Percentiles rank a stretch among this genome's conserved stretches.
Conservation (phyloP, 2,888 invertebrate genomes). For the Acrobasis suavella region DNA sequence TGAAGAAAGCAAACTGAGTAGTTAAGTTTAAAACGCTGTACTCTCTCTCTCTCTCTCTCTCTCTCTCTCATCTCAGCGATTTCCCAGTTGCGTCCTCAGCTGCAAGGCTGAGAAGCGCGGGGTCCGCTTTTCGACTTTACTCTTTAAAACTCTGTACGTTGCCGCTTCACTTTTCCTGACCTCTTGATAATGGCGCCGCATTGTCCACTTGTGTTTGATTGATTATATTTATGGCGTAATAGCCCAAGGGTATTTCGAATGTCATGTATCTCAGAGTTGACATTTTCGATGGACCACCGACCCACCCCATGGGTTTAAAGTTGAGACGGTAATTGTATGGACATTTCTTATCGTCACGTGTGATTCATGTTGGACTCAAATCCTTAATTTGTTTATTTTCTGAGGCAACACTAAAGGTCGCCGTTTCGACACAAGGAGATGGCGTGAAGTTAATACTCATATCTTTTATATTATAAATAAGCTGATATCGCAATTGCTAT, state of each 20-base stretch:
- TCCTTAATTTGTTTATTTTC: constrained; percentile 25
- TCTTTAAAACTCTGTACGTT: too few relatives aligned
- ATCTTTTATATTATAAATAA: constrained; percentile 1
- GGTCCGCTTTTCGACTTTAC: too few relatives aligned
- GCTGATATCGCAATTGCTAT: constrained; percentile 1
- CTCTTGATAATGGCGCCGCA: constrained; percentile 26
- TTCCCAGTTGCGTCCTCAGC: too few relatives aligned
- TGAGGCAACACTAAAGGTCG: constrained; percentile 29
- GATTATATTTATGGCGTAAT: constrained; percentile 18
- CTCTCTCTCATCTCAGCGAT: too few relatives aligned
- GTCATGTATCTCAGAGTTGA: constrained; percentile 24
- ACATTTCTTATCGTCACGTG: constrained; percentile 28
- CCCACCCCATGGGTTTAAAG: constrained; percentile 31
- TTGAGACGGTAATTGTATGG: constrained; percentile 31
- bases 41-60: too few relatives aligned
- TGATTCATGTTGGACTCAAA: constrained; percentile 26
- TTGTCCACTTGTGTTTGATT: neutral
- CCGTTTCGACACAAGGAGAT: constrained; percentile 20
- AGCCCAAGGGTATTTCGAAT: constrained; percentile 9
- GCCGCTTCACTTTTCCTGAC: constrained; percentile 28
- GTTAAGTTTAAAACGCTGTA: too few relatives aligned
- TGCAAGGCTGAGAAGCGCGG: too few relatives aligned
- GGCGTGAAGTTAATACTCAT: neutral
- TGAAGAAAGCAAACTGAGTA: too few relatives aligned
- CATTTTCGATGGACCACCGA: constrained; percentile 31